These are phyloP conservation scores for Drosophila jambulina DNA, from an alignment of 1,140 invertebrate species.

Conservation along the genomic window DNA sequence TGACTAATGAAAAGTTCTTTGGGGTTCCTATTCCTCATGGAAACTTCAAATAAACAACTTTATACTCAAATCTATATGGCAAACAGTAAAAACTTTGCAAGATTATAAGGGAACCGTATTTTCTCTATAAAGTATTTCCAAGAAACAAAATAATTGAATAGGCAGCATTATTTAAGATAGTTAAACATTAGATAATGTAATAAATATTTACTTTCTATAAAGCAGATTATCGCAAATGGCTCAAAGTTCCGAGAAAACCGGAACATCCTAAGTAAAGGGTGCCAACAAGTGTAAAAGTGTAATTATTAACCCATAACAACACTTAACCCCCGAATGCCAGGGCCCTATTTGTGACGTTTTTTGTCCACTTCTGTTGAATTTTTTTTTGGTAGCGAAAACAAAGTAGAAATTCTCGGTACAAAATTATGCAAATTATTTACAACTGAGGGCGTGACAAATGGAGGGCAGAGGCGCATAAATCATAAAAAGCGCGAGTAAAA, in stretches of 20 bases:
- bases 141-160: no score
- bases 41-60: conserved; percentile 3
- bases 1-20: not conserved
- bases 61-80: not conserved
- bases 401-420: conserved; percentile 21
- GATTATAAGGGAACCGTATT: not conserved
- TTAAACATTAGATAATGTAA: no score
- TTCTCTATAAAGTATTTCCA: not conserved
- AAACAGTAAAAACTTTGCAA: not conserved
- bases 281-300: conserved; percentile 2
- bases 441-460: conserved; percentile 40
- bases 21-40: not conserved
- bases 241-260: not conserved
- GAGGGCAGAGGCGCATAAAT: conserved; percentile 62
- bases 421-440: conserved; percentile 55
- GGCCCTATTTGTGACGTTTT: conserved; percentile 19
- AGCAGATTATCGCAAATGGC: not conserved
- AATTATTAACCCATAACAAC: conserved; percentile 12
- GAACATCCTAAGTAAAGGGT: conserved; percentile 7
- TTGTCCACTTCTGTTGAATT: conserved; percentile 8
- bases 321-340: conserved; percentile 28
- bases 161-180: no score
- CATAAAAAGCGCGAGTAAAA: conserved; percentile 49
- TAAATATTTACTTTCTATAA: no score
- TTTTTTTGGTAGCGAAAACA: conserved; percentile 19